A percentile compares a stretch with the other conserved stretches of the same genome.
Conservation (phyloP, 2,797 vertebrate species). For the Coregonus sp. region DNA sequence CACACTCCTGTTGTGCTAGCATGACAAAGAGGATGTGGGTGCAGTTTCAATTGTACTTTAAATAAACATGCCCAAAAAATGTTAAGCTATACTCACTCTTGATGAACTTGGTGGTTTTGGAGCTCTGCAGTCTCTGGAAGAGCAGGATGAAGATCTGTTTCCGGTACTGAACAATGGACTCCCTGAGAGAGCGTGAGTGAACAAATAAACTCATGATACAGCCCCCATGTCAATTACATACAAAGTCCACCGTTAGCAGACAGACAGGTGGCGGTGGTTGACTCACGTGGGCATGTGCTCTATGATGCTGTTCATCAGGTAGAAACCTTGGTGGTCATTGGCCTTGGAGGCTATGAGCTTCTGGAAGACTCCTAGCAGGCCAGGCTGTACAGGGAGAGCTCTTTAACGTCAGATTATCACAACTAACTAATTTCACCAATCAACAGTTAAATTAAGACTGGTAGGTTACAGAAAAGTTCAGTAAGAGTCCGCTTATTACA, state of each 20-base stretch:
- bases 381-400: slow-evolving; percentile 79
- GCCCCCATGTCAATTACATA: not conserved
- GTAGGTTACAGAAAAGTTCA: not conserved
- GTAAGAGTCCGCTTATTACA: not conserved
- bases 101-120: slow-evolving; percentile 98
- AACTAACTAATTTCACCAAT: not conserved
- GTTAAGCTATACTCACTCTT: slow-evolving; percentile 83
- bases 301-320: slow-evolving; percentile 95
- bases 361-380: slow-evolving; percentile 96
- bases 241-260: not conserved
- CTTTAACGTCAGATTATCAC: not conserved
- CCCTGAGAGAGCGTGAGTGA: slow-evolving; percentile 68
- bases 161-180: slow-evolving; percentile 91
- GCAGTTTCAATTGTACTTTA: not conserved
- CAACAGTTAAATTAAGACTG: not conserved
- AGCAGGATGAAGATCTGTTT: slow-evolving; percentile 98
- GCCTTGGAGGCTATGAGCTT: slow-evolving; percentile 97
- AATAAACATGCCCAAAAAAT: not conserved
- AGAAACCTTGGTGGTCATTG: slow-evolving; percentile 98
- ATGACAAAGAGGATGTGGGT: not conserved
- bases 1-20: not conserved
- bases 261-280: fast-evolving
- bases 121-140: slow-evolving; percentile 97
- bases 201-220: slow-evolving; percentile 6
- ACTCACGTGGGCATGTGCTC: slow-evolving; percentile 96